phyloP scores from a whole-genome alignment of 2,888 invertebrate genomes.

The Euphydryas editha region DNA sequence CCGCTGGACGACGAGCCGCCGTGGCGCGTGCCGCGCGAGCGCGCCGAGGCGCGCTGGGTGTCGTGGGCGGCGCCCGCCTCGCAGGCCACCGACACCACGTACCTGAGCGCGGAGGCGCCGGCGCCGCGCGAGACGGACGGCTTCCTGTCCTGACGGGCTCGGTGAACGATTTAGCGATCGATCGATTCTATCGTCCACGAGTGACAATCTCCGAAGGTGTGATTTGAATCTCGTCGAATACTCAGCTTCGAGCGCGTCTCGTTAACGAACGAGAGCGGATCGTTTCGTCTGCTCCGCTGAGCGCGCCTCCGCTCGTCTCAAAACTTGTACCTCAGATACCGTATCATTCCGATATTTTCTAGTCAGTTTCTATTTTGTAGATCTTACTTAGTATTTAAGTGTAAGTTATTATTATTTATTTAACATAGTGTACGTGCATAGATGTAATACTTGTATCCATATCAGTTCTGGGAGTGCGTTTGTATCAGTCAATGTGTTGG shows the following conservation, averaged over 20 bases:
- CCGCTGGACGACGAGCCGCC: slow-evolving; percentile 84
- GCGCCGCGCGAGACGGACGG: slow-evolving; percentile 56
- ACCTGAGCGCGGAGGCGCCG: slow-evolving; percentile 63
- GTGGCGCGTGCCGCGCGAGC: slow-evolving; percentile 54
- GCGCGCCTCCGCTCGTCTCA: background rate
- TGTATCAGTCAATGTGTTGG: background rate
- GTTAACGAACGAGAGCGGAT: no score
- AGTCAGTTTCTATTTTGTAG: slow-evolving; percentile 44
- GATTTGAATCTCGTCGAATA: no score
- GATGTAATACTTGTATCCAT: no score
- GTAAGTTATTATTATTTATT: slow-evolving; percentile 8
- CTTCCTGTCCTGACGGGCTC: slow-evolving; percentile 46
- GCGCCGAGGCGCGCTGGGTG: slow-evolving; percentile 63
- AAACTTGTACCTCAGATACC: slow-evolving; percentile 2
- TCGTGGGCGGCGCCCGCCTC: slow-evolving; percentile 67
- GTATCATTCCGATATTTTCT: slow-evolving; percentile 49
- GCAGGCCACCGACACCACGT: slow-evolving; percentile 63
- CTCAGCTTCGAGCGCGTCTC: no score
- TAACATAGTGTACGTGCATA: background rate
- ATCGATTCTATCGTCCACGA: no score
- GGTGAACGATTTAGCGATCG: no score
- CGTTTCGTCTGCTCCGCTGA: no score
- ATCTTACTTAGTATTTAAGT: slow-evolving; percentile 4
- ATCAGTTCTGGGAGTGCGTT: background rate
- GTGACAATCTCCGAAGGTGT: no score